Evolutionary conservation across 1,140 invertebrate genomes (phyloP).

Genomic region (Hydropsyche tenuis): DNA sequence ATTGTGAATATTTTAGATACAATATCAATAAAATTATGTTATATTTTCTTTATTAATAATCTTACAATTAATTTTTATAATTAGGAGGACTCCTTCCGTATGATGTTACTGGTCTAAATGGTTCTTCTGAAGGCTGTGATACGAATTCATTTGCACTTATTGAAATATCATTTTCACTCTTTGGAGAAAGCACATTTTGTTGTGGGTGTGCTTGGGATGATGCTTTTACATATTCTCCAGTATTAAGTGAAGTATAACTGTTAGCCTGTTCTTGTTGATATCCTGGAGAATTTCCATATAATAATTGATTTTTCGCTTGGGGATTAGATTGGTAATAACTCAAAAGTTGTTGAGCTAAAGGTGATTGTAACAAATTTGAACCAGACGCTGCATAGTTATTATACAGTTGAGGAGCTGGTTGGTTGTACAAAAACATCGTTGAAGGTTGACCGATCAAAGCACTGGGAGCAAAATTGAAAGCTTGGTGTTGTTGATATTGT

Average conservation of each 20-base stretch:
- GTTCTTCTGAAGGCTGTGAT: constrained; percentile 29
- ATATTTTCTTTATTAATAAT: too few relatives aligned
- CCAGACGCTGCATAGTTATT: constrained; percentile 53
- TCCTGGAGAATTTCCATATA: constrained; percentile 50
- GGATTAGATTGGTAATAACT: constrained; percentile 57
- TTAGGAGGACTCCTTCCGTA: constrained; percentile 23
- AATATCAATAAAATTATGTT: too few relatives aligned
- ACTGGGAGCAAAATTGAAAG: constrained; percentile 29
- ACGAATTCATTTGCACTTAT: constrained; percentile 53
- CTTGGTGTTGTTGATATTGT: constrained; percentile 22
- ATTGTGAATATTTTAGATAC: background rate
- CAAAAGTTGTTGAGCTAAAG: constrained; percentile 56
- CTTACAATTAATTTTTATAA: constrained; percentile 34
- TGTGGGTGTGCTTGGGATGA: constrained; percentile 49
- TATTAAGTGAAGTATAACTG: constrained; percentile 36
- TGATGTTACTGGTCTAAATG: constrained; percentile 45
- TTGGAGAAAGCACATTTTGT: constrained; percentile 54
- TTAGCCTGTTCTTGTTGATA: constrained; percentile 21
- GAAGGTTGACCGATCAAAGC: constrained; percentile 54
- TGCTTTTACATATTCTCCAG: constrained; percentile 55
- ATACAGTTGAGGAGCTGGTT: constrained; percentile 54
- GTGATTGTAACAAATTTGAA: constrained; percentile 48
- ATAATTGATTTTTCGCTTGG: constrained; percentile 56
- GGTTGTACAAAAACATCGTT: constrained; percentile 56
- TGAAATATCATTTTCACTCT: constrained; percentile 51